Conservation (phyloP, 2,113 vertebrate genomes). For the Agelaius phoeniceus region DNA sequence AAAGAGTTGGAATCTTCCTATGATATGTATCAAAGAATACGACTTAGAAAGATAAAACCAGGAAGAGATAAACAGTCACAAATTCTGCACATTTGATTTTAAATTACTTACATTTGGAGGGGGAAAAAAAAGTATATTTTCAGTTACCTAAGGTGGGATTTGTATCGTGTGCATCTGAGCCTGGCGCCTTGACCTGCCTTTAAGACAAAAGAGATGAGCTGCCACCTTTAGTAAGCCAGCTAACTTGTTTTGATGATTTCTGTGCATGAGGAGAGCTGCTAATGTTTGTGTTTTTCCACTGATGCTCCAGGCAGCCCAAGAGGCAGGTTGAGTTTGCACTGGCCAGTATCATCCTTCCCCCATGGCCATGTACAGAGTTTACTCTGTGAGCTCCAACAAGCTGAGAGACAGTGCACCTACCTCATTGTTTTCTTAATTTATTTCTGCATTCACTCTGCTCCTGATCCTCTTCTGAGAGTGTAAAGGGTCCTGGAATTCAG, state of each 20-base stretch:
- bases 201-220: not conserved
- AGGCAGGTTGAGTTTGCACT: not conserved
- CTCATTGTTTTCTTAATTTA: not conserved
- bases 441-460: not conserved
- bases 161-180: not conserved
- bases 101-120: not conserved
- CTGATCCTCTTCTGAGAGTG: not conserved
- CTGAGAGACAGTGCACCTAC: not conserved
- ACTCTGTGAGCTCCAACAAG: not conserved
- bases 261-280: not conserved
- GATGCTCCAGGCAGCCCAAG: not conserved
- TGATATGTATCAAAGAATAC: not conserved
- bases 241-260: not conserved
- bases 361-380: fast-evolving
- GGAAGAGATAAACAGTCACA: not conserved
- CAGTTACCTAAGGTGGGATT: not conserved
- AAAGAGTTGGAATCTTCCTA: not conserved
- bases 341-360: not conserved
- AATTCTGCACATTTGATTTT: fast-evolving
- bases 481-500: not conserved
- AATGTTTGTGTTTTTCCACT: not conserved
- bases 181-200: not conserved
- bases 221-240: not conserved
- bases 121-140: not conserved
- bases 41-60: not conserved